Evolutionary conservation across 2,797 vertebrate genomes (phyloP).

Genomic region (Sciaenops ocellatus): DNA sequence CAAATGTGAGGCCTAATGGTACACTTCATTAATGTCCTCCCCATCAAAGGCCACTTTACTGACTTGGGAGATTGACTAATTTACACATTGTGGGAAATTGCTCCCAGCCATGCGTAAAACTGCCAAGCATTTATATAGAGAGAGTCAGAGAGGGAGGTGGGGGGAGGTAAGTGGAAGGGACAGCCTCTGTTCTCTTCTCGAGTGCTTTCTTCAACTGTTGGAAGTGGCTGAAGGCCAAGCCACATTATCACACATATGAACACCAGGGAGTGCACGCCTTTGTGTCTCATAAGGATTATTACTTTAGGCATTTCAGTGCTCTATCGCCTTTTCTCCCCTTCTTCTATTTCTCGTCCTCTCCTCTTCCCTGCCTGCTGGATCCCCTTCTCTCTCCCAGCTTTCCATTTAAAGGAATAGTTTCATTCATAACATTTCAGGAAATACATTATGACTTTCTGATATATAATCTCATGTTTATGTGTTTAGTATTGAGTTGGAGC

Average conservation of each 20-base stretch:
- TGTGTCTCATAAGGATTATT: conserved; percentile 74
- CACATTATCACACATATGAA: conserved; percentile 76
- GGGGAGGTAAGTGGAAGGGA: conserved; percentile 72
- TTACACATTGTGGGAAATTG: conserved; percentile 99
- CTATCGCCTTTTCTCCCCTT: conserved; percentile 34
- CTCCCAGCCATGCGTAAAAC: conserved; percentile 93
- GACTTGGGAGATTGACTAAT: conserved; percentile 97
- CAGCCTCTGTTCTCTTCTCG: conserved; percentile 75
- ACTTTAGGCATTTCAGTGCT: conserved; percentile 62
- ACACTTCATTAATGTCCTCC: conserved; percentile 94
- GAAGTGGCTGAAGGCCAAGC: conserved; percentile 80
- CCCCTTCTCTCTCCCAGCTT: neutral
- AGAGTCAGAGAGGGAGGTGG: conserved; percentile 81
- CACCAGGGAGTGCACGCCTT: conserved; percentile 61
- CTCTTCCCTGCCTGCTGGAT: neutral
- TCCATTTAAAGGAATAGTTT: conserved; percentile 31
- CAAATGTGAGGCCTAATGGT: conserved; percentile 93
- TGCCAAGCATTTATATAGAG: conserved; percentile 88
- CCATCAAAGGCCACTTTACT: conserved; percentile 95
- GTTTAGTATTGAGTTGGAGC: neutral
- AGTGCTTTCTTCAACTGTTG: conserved; percentile 78
- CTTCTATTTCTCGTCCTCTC: conserved; percentile 25
- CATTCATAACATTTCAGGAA: conserved; percentile 19
- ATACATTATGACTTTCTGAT: too few relatives aligned
- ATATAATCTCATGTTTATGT: neutral